Evolutionary conservation across 30 jellyfish, hydroid and myxozoan species (phyloP), one percentile per base, ranked within the genome.

Genomic region (Turritopsis rubra): DNA sequence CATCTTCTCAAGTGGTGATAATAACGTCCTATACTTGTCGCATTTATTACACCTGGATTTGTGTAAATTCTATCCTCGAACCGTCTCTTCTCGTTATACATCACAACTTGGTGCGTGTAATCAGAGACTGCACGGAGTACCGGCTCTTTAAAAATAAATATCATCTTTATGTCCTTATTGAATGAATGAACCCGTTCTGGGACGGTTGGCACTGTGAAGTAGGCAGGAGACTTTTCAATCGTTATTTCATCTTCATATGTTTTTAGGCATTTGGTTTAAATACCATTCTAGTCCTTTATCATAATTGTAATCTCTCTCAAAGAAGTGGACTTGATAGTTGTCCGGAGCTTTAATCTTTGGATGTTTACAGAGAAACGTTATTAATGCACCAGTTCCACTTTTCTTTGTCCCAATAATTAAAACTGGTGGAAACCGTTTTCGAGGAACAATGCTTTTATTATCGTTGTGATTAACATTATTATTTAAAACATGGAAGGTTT

Each of bases 351-450:
- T 68, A 52, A 88, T 83, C 24, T 71, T 52, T 0, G 96, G 95
- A 52, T 93, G 99, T 18, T 88, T 95, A 4, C 83, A 28, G 18
- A 93, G 87, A 84, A 93, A 93, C 26, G 94, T 79, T 1, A 85
- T 86, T 27, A 93, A 82, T 7, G 99, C 96, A 73, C 83, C 86
- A 17, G 99, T 93, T 4, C 99, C 99, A 17, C 95, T 85, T 72
- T 93, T 93, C 83, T 93, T 93, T 54, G 84, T 94, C 0, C 99
- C 99, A 52, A 84, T 84, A 21, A 93, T 93, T 24, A 93, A 70
- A 4, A 87, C 95, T 8, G 82, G 54, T n/a, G 99, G 99, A 23
- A 88, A 71, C 22, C 96, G n/a, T n/a, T n/a, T n/a, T n/a, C n/a
- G n/a, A n/a, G n/a, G n/a, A n/a, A n/a, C n/a, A n/a, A n/a, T n/a